Evolutionary conservation across 2,113 vertebrate species (phyloP).

Genomic region (Eulemur macaco): DNA sequence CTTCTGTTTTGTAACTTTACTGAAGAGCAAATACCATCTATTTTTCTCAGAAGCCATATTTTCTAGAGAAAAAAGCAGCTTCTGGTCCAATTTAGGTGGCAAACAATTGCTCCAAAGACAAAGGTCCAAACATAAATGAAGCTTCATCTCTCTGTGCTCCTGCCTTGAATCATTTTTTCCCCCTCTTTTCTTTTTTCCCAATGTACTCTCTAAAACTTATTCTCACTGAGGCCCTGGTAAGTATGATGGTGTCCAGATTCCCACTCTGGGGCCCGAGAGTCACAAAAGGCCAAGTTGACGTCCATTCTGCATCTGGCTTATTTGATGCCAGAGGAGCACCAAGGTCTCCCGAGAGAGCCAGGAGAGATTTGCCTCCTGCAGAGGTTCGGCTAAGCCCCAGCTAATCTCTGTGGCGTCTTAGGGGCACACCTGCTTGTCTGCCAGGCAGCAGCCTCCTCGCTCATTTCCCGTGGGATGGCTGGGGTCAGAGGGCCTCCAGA

Average conservation of each 20-base stretch:
- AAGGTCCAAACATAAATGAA: neutral
- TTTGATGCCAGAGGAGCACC: slow-evolving; percentile 27
- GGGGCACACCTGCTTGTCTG: slow-evolving; percentile 68
- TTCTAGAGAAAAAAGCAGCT: neutral
- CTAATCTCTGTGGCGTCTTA: slow-evolving; percentile 72
- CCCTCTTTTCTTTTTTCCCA: neutral
- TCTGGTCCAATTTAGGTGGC: neutral
- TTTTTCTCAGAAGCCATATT: neutral
- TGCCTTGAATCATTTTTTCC: neutral
- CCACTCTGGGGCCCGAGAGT: neutral
- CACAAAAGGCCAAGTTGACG: slow-evolving; percentile 64
- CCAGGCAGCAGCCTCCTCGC: slow-evolving; percentile 54
- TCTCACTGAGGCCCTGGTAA: neutral
- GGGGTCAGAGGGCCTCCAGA: slow-evolving; percentile 70
- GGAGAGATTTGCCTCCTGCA: slow-evolving; percentile 69
- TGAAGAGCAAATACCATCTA: neutral
- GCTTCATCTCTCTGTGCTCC: neutral
- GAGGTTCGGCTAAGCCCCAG: slow-evolving; percentile 71
- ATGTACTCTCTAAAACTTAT: neutral
- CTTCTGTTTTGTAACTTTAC: neutral
- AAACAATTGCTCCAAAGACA: neutral
- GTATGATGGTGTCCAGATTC: slow-evolving; percentile 48
- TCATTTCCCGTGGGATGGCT: slow-evolving; percentile 57
- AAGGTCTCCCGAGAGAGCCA: slow-evolving; percentile 52
- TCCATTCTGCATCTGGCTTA: slow-evolving; percentile 61